Conservation (phyloP, 2,888 invertebrate species). For the Cheilosia pagana region DNA sequence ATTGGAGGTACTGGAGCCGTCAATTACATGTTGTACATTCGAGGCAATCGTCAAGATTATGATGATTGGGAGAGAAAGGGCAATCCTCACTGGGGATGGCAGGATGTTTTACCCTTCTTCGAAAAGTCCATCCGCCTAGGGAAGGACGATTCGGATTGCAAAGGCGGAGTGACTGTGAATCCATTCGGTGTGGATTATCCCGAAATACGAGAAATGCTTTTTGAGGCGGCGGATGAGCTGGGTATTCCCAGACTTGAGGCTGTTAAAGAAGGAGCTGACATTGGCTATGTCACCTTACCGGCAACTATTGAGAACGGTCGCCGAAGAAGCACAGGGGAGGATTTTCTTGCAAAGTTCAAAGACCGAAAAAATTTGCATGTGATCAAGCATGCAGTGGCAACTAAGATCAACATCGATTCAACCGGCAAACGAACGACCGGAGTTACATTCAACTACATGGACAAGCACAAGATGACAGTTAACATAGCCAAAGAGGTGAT, state of each 20-base stretch:
- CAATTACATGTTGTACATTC: slow-evolving; percentile 87
- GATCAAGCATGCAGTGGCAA: slow-evolving; percentile 85
- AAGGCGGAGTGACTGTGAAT: slow-evolving; percentile 83
- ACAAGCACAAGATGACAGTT: slow-evolving; percentile 75
- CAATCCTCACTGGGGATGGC: slow-evolving; percentile 88
- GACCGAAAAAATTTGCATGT: slow-evolving; percentile 86
- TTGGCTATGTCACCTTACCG: slow-evolving; percentile 84
- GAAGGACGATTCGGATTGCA: slow-evolving; percentile 76
- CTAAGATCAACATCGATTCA: slow-evolving; percentile 84
- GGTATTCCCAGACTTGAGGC: slow-evolving; percentile 82
- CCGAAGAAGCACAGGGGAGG: slow-evolving; percentile 90
- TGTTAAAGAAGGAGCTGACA: slow-evolving; percentile 82
- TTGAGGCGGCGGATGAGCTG: slow-evolving; percentile 83
- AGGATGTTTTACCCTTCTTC: slow-evolving; percentile 91
- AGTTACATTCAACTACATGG: slow-evolving; percentile 84
- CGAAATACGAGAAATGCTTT: slow-evolving; percentile 79
- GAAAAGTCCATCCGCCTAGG: slow-evolving; percentile 86
- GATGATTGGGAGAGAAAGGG: slow-evolving; percentile 87
- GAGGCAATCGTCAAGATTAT: slow-evolving; percentile 87
- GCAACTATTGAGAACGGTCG: slow-evolving; percentile 86
- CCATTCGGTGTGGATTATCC: slow-evolving; percentile 78
- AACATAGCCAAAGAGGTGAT: slow-evolving; percentile 78
- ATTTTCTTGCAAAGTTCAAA: slow-evolving; percentile 86
- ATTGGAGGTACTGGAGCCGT: slow-evolving; percentile 88
- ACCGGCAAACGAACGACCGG: slow-evolving; percentile 83